Conservation (phyloP, 2,888 invertebrate genomes). For the Melinopterus prodromus region DNA sequence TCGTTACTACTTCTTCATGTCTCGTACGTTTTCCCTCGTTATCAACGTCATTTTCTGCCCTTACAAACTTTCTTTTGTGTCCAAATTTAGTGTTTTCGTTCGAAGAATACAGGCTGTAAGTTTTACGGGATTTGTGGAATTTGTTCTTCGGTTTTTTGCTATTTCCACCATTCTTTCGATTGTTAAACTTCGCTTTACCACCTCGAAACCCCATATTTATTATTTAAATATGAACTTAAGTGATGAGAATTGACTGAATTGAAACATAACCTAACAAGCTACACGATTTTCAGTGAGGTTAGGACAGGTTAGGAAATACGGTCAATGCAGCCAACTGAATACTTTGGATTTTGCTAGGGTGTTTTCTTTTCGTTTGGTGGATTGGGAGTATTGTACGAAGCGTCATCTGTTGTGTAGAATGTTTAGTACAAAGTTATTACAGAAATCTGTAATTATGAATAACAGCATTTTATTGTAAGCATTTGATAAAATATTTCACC, state of each 20-base stretch:
- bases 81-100: conserved; percentile 37
- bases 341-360: no score
- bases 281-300: neutral
- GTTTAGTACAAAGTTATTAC: no score
- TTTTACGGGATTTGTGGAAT: conserved; percentile 30
- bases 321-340: no score
- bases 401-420: no score
- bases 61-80: conserved; percentile 28
- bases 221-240: neutral
- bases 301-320: neutral
- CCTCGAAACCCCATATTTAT: conserved; percentile 31
- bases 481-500: no score
- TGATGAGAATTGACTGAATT: neutral
- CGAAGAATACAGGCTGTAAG: conserved; percentile 44
- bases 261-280: neutral
- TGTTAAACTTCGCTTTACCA: conserved; percentile 23
- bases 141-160: conserved; percentile 27
- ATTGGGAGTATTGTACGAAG: no score
- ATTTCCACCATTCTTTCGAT: conserved; percentile 23
- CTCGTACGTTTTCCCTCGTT: conserved; percentile 10
- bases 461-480: no score
- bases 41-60: neutral
- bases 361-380: no score
- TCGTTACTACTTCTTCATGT: conserved; percentile 30
- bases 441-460: no score